Evolutionary conservation across 2,888 invertebrate species (phyloP).

Genomic region (Dioctria linearis): DNA sequence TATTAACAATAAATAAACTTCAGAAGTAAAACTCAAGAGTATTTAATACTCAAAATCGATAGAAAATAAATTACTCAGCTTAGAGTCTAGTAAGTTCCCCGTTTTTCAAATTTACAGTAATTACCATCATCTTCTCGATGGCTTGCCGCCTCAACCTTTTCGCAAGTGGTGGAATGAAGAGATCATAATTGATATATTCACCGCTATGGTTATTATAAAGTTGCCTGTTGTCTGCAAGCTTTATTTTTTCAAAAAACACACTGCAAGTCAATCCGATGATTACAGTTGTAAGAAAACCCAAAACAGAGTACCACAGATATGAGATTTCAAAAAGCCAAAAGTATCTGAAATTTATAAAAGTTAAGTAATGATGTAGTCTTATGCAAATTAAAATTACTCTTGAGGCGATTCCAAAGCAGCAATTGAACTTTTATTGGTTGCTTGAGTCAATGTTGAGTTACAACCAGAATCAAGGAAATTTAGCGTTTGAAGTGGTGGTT

Average conservation of each 20-base stretch:
- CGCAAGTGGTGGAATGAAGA: constrained; percentile 75
- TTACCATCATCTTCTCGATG: constrained; percentile 29
- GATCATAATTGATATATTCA: constrained; percentile 72
- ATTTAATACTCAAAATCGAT: constrained; percentile 33
- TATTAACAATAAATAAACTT: constrained; percentile 11
- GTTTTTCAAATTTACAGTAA: constrained; percentile 15
- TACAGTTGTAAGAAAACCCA: constrained; percentile 73
- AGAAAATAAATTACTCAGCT: neutral
- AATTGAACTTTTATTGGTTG: too few relatives aligned
- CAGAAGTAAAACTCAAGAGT: constrained; percentile 24
- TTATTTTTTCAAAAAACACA: constrained; percentile 67
- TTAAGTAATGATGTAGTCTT: neutral
- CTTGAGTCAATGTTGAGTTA: neutral
- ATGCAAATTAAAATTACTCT: too few relatives aligned
- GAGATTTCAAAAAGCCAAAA: constrained; percentile 81
- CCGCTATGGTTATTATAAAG: constrained; percentile 65
- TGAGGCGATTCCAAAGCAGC: too few relatives aligned
- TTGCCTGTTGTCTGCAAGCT: constrained; percentile 65
- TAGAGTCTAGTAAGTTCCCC: constrained; percentile 21
- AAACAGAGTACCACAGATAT: constrained; percentile 80
- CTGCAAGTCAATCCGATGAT: constrained; percentile 74
- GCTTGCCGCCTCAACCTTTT: constrained; percentile 67
- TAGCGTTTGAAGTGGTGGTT: constrained; percentile 75
- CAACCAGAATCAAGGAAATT: constrained; percentile 77
- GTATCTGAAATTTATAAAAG: constrained; percentile 66